Evolutionary conservation across 2,888 invertebrate species (phyloP).

Genomic region (Nymphalis urticae): DNA sequence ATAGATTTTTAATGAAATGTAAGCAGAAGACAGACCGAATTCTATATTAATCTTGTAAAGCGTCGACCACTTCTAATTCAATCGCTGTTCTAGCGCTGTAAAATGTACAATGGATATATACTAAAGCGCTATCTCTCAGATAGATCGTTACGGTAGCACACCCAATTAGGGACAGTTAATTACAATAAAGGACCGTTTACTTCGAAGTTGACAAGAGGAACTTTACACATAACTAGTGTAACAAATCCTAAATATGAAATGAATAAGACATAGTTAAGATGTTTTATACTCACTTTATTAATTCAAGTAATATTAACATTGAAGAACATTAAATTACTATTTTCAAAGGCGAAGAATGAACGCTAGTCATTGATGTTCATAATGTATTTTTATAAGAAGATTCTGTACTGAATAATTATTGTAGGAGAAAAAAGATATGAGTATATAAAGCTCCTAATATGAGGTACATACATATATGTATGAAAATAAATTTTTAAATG

Average conservation of each 20-base stretch:
- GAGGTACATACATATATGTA: too few relatives aligned
- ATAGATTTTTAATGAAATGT: too few relatives aligned
- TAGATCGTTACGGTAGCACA: conserved; percentile 47
- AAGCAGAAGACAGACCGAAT: background rate
- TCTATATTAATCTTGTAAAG: background rate
- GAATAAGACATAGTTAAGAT: background rate
- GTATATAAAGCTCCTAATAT: too few relatives aligned
- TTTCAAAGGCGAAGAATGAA: too few relatives aligned
- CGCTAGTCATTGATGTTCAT: too few relatives aligned
- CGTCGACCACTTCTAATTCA: background rate
- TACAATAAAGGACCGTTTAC: conserved; percentile 43
- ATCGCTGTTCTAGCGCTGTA: background rate
- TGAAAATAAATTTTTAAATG: too few relatives aligned
- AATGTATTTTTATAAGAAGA: too few relatives aligned
- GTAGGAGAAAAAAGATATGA: too few relatives aligned
- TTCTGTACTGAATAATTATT: too few relatives aligned
- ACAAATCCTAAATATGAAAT: background rate
- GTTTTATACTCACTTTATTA: background rate
- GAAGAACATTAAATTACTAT: too few relatives aligned
- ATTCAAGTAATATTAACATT: too few relatives aligned
- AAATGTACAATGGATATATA: conserved; percentile 1
- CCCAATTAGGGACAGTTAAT: conserved; percentile 56
- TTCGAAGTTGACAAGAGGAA: conserved; percentile 44
- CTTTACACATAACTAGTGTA: conserved; percentile 27
- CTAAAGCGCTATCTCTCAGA: conserved; percentile 37